Base-by-base conservation (phyloP, 30 jellyfish, hydroid and myxozoan genomes). In the Sanderia malayensis region DNA sequence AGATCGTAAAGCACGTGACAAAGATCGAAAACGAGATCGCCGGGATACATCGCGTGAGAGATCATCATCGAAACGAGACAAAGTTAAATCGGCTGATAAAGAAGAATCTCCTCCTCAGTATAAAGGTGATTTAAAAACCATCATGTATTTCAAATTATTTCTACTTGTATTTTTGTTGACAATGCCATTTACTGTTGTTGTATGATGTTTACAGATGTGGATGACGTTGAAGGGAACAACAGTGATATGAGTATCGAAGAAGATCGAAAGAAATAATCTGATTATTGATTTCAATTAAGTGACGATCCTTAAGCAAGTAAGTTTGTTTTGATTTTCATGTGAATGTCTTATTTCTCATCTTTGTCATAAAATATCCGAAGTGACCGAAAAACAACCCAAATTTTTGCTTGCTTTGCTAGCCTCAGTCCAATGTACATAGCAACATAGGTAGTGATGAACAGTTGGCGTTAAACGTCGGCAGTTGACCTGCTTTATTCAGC, bases 181-280 rank as follows among this genome's bases (percentile, higher is more conserved):
- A n/a, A n/a, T n/a, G n/a, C n/a, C n/a, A n/a, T n/a, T n/a, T n/a
- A n/a, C n/a, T n/a, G n/a, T n/a, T n/a, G n/a, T n/a, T n/a, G n/a
- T n/a, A n/a, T n/a, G n/a, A n/a, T n/a, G n/a, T n/a, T n/a, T n/a
- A n/a, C 34, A 71, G 86, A 55, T 47, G 64, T 34, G 13, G 76
- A 24, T 11, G 70, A 24, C 20, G 79, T 21, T 15, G 92, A 33
- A 33, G 84, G n/a, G n/a, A n/a, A 27, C 13, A 81, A 69, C 52
- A 69, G 92, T 61, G 92, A 69, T 59, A 80, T 80, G 84, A 70
- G 84, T 53, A 24, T 80, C 34, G 92, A 80, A 23, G 92, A 70
- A 67, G 92, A 80, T 30, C 79, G 17, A 80, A 58, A 30, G 71
- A 80, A 73, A 80, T n/a, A 80, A 58, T 49, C 59, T 11, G 58